These are phyloP conservation scores for Otocyon megalotis DNA, from an alignment of 2,113 vertebrate species.

Conservation along the genomic window DNA sequence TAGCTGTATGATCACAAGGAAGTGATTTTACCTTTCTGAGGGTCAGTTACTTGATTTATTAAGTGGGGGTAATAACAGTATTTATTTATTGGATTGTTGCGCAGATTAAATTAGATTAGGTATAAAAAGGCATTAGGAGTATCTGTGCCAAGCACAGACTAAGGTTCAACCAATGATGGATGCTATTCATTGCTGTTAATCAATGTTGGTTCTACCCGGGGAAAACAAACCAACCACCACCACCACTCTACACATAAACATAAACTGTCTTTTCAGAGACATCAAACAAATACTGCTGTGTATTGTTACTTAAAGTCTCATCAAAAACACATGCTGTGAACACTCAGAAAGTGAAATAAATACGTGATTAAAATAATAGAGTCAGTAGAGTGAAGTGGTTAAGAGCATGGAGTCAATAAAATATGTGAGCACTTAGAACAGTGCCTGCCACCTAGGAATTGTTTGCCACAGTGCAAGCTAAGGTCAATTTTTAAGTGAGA, in stretches of 20 bases:
- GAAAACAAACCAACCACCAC: not conserved
- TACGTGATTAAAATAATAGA: constrained; percentile 28
- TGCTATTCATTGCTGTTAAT: not conserved
- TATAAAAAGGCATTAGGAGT: not conserved
- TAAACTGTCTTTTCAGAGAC: constrained; percentile 1
- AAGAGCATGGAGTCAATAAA: not conserved
- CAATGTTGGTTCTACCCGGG: not conserved
- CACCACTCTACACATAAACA: not conserved
- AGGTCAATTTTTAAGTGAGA: constrained; percentile 46
- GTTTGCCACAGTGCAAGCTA: not conserved
- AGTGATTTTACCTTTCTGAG: not conserved
- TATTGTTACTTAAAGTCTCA: not conserved
- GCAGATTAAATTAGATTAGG: constrained; percentile 12
- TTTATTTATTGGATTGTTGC: constrained; percentile 21
- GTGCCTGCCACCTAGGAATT: not conserved
- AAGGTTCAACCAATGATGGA: not conserved
- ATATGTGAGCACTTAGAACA: not conserved
- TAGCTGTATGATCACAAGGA: not conserved
- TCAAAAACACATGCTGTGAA: not conserved
- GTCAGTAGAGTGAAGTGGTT: not conserved
- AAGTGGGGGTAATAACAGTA: not conserved
- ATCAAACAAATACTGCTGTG: constrained; percentile 26
- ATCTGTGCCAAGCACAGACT: not conserved
- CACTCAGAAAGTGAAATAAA: constrained; percentile 41
- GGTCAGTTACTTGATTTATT: constrained; percentile 13